Conservation (phyloP, 1,140 invertebrate species). For the Diabrotica virgifera region DNA sequence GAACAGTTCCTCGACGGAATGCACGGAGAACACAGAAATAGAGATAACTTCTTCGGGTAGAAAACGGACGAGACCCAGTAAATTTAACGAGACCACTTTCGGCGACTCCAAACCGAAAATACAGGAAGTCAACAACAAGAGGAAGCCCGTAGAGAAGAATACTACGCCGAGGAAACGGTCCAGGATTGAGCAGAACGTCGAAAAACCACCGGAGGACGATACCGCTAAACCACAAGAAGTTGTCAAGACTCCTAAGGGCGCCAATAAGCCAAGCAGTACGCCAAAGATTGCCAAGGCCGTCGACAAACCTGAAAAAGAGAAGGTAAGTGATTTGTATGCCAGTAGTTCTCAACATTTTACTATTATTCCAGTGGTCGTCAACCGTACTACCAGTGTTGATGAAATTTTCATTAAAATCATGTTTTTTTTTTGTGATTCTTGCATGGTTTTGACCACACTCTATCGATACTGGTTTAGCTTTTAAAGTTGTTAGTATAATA, state of each 20-base stretch:
- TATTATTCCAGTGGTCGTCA: no score
- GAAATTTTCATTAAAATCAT: no score
- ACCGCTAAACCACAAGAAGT: background rate
- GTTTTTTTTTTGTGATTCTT: no score
- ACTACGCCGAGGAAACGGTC: slow-evolving; percentile 34
- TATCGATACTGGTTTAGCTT: no score
- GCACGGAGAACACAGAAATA: slow-evolving; percentile 36
- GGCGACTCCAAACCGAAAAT: slow-evolving; percentile 39
- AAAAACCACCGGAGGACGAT: background rate
- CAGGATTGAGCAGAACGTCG: slow-evolving; percentile 11
- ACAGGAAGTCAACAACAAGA: slow-evolving; percentile 31
- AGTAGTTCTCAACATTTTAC: no score
- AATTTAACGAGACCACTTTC: slow-evolving; percentile 59
- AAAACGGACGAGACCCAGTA: slow-evolving; percentile 56
- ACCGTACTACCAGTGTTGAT: no score
- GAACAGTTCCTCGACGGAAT: slow-evolving; percentile 32
- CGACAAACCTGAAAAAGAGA: no score
- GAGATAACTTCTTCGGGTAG: slow-evolving; percentile 59
- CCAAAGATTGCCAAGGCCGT: background rate
- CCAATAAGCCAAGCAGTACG: background rate
- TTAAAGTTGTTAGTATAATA: no score
- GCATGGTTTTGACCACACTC: no score
- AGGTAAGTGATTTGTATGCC: no score
- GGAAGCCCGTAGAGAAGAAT: slow-evolving; percentile 34
- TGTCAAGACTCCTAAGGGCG: background rate